Evolutionary conservation across 1,140 invertebrate species (phyloP).

Genomic region (Batillaria attramentaria): DNA sequence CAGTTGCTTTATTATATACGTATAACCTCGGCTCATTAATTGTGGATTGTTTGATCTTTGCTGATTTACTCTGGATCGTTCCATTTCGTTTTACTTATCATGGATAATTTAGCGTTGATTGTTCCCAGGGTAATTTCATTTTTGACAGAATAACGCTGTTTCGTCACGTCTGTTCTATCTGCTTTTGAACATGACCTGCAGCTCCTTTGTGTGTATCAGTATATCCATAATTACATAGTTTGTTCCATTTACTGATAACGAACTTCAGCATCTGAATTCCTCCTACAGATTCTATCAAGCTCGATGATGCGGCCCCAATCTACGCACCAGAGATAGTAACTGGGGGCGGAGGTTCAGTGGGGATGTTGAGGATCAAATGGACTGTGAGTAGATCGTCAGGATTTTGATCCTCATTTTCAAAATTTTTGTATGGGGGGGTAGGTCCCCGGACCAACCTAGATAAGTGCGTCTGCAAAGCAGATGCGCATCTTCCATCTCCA

Average conservation of each 20-base stretch:
- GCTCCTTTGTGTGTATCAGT: not conserved
- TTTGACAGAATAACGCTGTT: no score
- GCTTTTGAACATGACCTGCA: not conserved
- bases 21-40: no score
- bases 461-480: not conserved
- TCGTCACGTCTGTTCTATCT: not conserved
- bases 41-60: no score
- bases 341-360: constrained; percentile 93
- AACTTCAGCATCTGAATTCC: no score
- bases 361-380: constrained; percentile 94
- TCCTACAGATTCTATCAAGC: constrained; percentile 81
- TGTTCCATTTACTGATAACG: not conserved
- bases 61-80: no score
- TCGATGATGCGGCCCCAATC: constrained; percentile 84
- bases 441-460: not conserved
- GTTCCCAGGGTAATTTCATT: no score
- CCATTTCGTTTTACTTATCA: no score
- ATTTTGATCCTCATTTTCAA: no score
- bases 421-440: not conserved
- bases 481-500: not conserved
- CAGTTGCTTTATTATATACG: no score
- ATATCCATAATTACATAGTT: not conserved
- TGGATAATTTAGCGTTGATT: no score
- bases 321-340: constrained; percentile 84
- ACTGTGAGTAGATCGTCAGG: constrained; percentile 73